Evolutionary conservation across 1,140 invertebrate genomes (phyloP).

Genomic region (Tetramorium simillimum): DNA sequence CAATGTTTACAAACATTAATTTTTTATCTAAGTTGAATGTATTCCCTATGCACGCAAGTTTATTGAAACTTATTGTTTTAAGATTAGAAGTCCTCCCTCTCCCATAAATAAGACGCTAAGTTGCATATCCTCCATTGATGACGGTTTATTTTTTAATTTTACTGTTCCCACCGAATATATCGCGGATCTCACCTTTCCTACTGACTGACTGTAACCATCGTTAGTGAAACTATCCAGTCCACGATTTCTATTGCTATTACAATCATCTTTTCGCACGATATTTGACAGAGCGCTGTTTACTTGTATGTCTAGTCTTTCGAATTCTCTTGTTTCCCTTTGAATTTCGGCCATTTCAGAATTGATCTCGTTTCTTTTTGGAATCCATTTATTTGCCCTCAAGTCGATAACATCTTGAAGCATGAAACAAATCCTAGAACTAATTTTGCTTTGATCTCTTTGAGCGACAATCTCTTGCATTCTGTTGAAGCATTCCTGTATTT

Average conservation of each 20-base stretch:
- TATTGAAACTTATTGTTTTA: conserved; percentile 80
- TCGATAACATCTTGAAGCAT: conserved; percentile 98
- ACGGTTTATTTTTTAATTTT: conserved; percentile 85
- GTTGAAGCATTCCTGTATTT: conserved; percentile 88
- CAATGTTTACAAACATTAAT: no score
- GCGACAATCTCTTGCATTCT: conserved; percentile 89
- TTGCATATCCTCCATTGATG: conserved; percentile 82
- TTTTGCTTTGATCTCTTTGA: conserved; percentile 86
- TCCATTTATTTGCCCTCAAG: conserved; percentile 93
- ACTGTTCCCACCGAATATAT: conserved; percentile 84
- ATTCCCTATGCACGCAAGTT: conserved; percentile 83
- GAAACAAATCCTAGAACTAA: conserved; percentile 94
- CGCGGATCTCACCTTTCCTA: conserved; percentile 73
- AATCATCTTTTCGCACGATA: conserved; percentile 86
- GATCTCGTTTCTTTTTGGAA: conserved; percentile 91
- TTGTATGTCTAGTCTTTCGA: conserved; percentile 88
- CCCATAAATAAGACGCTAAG: conserved; percentile 79
- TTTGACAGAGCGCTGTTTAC: conserved; percentile 84
- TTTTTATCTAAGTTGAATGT: conserved; percentile 74
- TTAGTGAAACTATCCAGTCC: conserved; percentile 76
- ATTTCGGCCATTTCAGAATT: conserved; percentile 98
- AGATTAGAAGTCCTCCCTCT: conserved; percentile 66
- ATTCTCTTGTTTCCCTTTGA: conserved; percentile 92
- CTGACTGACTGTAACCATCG: conserved; percentile 81
- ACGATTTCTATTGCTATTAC: conserved; percentile 81